phyloP scores from a whole-genome alignment of 2,888 invertebrate genomes.

The Leptarthrus brevirostris region DNA sequence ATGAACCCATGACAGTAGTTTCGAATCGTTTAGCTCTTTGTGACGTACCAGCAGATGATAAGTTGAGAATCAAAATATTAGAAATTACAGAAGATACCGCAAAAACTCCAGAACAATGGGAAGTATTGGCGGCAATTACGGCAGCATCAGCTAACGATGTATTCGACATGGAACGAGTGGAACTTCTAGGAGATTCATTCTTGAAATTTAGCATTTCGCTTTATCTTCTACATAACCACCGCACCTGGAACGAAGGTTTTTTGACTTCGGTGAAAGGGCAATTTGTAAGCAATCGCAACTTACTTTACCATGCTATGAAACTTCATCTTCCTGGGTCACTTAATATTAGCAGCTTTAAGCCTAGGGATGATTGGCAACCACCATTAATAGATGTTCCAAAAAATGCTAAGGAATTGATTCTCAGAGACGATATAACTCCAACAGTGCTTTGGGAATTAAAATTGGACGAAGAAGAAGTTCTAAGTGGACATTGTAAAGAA shows the following conservation, averaged over 20 bases:
- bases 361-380: conserved; percentile 80
- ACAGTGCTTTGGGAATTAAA: conserved; percentile 68
- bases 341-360: conserved; percentile 74
- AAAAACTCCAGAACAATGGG: conserved; percentile 62
- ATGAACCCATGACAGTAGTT: background rate
- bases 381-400: conserved; percentile 78
- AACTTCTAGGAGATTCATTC: conserved; percentile 88
- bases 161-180: conserved; percentile 82
- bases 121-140: conserved; percentile 73
- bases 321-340: conserved; percentile 63
- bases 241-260: conserved; percentile 77
- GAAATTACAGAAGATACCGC: conserved; percentile 42
- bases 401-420: conserved; percentile 62
- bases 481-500: conserved; percentile 58
- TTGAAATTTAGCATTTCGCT: conserved; percentile 80
- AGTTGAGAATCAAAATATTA: conserved; percentile 57
- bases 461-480: conserved; percentile 67
- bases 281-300: conserved; percentile 83
- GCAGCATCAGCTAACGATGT: conserved; percentile 76
- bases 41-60: conserved; percentile 40
- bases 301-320: conserved; percentile 77
- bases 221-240: conserved; percentile 75
- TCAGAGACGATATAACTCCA: conserved; percentile 63
- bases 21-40: conserved; percentile 42
- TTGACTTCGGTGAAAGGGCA: conserved; percentile 76